Conservation (phyloP, 1,140 invertebrate species). For the Trichonephila clavipes region DNA sequence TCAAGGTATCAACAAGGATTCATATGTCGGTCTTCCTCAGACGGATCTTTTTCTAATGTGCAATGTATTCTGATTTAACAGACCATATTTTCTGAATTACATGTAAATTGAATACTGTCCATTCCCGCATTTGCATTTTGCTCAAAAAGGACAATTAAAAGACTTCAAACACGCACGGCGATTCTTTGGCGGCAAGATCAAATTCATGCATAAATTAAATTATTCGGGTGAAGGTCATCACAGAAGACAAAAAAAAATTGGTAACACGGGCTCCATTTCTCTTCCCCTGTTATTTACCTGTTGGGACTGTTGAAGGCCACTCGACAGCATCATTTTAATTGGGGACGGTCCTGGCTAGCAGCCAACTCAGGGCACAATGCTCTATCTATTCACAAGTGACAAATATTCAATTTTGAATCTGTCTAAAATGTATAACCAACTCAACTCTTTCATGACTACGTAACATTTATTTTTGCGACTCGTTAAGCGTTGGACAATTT, state of each 20-base stretch:
- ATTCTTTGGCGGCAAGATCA: not conserved
- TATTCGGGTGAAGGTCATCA: not conserved
- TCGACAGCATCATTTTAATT: not conserved
- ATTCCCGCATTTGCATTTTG: too few relatives aligned
- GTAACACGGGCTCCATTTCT: not conserved
- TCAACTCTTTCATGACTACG: not conserved
- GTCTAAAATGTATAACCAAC: not conserved
- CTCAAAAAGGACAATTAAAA: too few relatives aligned
- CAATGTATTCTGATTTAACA: too few relatives aligned
- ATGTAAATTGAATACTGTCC: too few relatives aligned
- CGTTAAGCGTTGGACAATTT: not conserved
- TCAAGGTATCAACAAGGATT: too few relatives aligned
- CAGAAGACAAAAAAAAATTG: not conserved
- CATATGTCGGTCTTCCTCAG: too few relatives aligned
- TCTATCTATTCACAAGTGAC: not conserved
- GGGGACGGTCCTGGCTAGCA: not conserved
- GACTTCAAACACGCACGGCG: not conserved
- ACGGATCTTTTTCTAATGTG: too few relatives aligned
- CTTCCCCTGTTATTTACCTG: not conserved
- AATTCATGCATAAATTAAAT: not conserved
- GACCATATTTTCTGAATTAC: too few relatives aligned
- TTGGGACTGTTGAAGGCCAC: not conserved
- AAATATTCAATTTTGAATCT: not conserved
- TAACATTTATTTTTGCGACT: not conserved
- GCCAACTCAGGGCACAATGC: conserved; percentile 1